Conservation (phyloP, 2,797 vertebrate species). For the Neopelma chrysocephalum region DNA sequence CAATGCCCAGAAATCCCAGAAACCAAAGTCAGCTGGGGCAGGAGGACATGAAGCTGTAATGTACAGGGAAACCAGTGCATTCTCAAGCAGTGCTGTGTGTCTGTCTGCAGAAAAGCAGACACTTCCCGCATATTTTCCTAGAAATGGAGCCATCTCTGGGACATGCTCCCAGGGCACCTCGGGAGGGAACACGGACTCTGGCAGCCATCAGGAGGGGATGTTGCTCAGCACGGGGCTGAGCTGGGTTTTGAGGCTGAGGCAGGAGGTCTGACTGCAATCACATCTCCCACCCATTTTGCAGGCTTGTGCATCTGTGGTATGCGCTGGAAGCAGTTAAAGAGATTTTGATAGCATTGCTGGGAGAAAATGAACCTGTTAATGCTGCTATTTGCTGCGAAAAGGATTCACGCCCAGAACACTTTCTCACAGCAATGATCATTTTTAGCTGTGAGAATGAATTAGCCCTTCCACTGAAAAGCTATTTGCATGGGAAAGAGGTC, state of each 20-base stretch:
- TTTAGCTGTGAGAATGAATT: slow-evolving; percentile 60
- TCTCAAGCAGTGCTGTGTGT: neutral
- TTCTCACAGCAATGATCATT: slow-evolving; percentile 46
- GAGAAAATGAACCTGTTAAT: slow-evolving; percentile 65
- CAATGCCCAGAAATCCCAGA: neutral
- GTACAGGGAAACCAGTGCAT: accelerated
- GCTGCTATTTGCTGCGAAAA: slow-evolving; percentile 48
- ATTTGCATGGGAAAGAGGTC: slow-evolving; percentile 55
- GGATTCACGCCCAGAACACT: slow-evolving; percentile 62
- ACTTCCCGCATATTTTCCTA: neutral
- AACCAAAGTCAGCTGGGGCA: neutral
- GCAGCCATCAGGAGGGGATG: neutral
- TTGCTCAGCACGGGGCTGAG: neutral
- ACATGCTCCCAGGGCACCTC: accelerated
- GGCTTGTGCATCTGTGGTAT: neutral
- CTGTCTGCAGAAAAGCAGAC: neutral
- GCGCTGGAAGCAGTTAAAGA: slow-evolving; percentile 45
- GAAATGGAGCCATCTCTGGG: neutral
- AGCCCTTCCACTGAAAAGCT: slow-evolving; percentile 55
- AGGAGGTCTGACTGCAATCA: neutral
- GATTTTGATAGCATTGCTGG: slow-evolving; percentile 52
- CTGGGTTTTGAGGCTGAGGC: neutral
- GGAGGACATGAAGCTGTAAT: neutral
- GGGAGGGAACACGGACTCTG: neutral
- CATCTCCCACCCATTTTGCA: slow-evolving; percentile 14